phyloP scores from a whole-genome alignment of 2,888 invertebrate genomes.

The Lithophane semibrunnea region DNA sequence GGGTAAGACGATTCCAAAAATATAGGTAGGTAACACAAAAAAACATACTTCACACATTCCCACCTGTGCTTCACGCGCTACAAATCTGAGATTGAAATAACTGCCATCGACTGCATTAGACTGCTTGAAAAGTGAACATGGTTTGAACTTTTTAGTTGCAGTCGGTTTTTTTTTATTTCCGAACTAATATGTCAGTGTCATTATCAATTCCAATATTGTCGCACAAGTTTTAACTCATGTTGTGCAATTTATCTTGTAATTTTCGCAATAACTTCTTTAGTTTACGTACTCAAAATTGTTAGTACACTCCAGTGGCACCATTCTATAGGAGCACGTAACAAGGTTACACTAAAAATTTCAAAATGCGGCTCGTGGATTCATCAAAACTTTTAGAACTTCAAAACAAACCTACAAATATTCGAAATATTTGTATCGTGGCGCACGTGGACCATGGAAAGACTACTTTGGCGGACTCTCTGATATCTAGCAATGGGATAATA shows the following conservation, averaged over 20 bases:
- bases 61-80: not conserved
- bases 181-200: constrained; percentile 64
- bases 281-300: constrained; percentile 51
- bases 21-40: not conserved
- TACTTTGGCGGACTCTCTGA: constrained; percentile 97
- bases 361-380: constrained; percentile 90
- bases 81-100: not conserved
- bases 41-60: not conserved
- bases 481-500: constrained; percentile 98
- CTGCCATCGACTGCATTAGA: not conserved
- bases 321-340: constrained; percentile 17
- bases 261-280: constrained; percentile 62
- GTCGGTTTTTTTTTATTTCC: constrained; percentile 35
- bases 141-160: not conserved
- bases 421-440: constrained; percentile 99
- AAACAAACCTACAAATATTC: constrained; percentile 92
- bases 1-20: not conserved
- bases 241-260: constrained; percentile 77
- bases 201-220: constrained; percentile 65
- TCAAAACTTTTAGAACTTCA: constrained; percentile 92
- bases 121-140: not conserved
- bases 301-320: constrained; percentile 37
- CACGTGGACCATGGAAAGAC: constrained; percentile 99
- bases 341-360: constrained; percentile 59
- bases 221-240: constrained; percentile 71